A percentile compares a stretch with the other conserved stretches of the same genome.
These are phyloP conservation scores for Jacana jacana DNA, from an alignment of 2,113 vertebrate species.

Conservation along the genomic window DNA sequence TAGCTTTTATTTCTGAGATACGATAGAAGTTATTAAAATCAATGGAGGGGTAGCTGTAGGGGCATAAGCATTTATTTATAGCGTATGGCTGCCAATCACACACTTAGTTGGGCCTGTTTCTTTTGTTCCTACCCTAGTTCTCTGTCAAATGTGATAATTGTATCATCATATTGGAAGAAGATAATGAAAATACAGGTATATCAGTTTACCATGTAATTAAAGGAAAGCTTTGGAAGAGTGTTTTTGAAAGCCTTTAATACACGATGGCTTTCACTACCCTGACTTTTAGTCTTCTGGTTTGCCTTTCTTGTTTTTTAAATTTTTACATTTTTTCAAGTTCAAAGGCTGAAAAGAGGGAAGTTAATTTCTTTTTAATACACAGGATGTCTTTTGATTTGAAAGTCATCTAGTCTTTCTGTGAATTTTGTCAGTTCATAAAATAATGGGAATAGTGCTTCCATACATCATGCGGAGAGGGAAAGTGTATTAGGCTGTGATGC, in stretches of 20 bases:
- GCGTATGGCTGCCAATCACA: not conserved
- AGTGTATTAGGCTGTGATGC: not conserved
- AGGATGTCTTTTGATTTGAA: not conserved
- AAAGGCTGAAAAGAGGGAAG: not conserved
- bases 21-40: not conserved
- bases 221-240: not conserved
- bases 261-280: not conserved
- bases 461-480: not conserved
- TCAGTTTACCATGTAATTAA: not conserved
- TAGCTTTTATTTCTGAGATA: not conserved
- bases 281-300: not conserved
- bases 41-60: not conserved
- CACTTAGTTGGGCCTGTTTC: not conserved
- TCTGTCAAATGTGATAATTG: not conserved
- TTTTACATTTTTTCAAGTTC: not conserved
- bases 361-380: not conserved
- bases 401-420: not conserved
- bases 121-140: not conserved
- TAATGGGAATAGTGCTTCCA: not conserved
- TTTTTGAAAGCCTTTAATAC: not conserved
- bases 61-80: not conserved
- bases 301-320: not conserved
- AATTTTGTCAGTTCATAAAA: not conserved
- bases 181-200: not conserved
- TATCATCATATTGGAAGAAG: not conserved